These are phyloP conservation scores for Potorous gilbertii DNA, from an alignment of 2,797 vertebrate species.

Conservation along the genomic window DNA sequence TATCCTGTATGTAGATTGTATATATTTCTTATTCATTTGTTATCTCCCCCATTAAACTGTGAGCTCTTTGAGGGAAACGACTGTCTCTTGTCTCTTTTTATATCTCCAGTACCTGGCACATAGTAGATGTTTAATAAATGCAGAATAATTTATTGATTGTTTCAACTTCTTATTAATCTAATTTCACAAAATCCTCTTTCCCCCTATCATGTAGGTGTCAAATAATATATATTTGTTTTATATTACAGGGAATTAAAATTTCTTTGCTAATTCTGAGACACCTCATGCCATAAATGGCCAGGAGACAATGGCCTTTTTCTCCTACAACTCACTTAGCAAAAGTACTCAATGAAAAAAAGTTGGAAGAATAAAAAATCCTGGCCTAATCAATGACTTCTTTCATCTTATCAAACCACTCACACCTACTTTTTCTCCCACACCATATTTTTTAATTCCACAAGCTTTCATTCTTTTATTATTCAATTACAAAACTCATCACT, in stretches of 20 bases:
- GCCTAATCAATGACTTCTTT: background rate
- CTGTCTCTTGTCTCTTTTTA: background rate
- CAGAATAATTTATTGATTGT: background rate
- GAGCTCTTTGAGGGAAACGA: background rate
- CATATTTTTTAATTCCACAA: background rate
- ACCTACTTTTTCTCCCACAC: background rate
- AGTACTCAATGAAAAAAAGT: background rate
- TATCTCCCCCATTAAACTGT: background rate
- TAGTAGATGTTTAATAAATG: background rate
- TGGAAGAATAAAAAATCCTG: background rate
- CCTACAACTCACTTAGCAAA: background rate
- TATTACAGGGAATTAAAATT: background rate
- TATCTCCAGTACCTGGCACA: background rate
- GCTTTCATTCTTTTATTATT: background rate
- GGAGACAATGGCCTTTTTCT: background rate
- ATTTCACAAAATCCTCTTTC: background rate
- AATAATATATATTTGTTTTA: background rate
- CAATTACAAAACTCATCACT: background rate
- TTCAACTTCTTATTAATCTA: background rate
- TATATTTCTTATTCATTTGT: background rate
- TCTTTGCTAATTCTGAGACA: background rate
- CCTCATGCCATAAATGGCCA: background rate
- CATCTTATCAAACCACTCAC: background rate
- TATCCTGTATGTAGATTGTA: background rate
- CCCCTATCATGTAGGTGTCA: background rate